Conservation (phyloP, 1,140 invertebrate genomes). For the Magallana angulata region DNA sequence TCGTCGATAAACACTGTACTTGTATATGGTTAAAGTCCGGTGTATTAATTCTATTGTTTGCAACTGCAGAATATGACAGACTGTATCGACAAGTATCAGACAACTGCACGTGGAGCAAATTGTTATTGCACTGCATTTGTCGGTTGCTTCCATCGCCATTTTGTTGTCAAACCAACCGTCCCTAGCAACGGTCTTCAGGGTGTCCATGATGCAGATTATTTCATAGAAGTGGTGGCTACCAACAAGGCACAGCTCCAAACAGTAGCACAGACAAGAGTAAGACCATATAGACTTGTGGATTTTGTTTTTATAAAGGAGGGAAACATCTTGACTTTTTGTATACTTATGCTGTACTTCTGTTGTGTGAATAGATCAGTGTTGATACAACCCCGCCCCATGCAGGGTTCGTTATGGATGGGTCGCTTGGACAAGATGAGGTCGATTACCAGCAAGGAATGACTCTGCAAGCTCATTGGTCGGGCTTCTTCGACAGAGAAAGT, state of each 20-base stretch:
- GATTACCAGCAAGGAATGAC: slow-evolving; percentile 55
- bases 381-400: slow-evolving; percentile 57
- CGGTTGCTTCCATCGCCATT: slow-evolving; percentile 62
- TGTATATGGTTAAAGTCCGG: background rate
- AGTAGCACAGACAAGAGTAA: slow-evolving; percentile 54
- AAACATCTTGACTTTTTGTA: background rate
- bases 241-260: slow-evolving; percentile 60
- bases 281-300: background rate
- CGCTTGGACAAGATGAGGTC: slow-evolving; percentile 50
- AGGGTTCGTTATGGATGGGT: slow-evolving; percentile 61
- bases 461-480: slow-evolving; percentile 59
- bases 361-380: slow-evolving; percentile 54
- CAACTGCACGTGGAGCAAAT: slow-evolving; percentile 51
- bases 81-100: slow-evolving; percentile 51
- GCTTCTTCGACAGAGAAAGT: slow-evolving; percentile 67
- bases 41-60: background rate
- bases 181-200: slow-evolving; percentile 46
- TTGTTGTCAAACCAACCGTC: slow-evolving; percentile 54
- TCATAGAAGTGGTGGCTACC: slow-evolving; percentile 58
- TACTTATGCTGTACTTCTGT: background rate
- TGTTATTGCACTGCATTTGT: slow-evolving; percentile 61
- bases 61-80: background rate
- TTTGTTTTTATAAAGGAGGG: background rate
- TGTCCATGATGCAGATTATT: slow-evolving; percentile 64
- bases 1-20: background rate